Conservation (phyloP, 2,888 invertebrate genomes). For the Miltochrista miniata region DNA sequence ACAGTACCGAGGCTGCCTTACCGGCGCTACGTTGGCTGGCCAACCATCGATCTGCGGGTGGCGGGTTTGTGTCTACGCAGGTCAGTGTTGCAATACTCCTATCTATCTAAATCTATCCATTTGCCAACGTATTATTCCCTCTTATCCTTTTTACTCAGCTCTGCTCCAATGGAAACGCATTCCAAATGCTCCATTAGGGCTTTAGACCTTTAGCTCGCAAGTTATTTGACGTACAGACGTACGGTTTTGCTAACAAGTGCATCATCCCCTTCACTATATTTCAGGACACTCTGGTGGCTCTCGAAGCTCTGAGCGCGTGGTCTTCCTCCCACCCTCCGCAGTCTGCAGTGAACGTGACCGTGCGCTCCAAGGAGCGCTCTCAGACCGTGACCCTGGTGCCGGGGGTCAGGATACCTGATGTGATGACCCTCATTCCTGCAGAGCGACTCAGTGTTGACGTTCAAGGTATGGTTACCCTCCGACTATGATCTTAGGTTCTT, state of each 20-base stretch:
- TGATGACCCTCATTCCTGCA: conserved; percentile 46
- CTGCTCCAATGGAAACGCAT: too few relatives aligned
- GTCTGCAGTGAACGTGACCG: conserved; percentile 59
- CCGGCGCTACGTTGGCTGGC: conserved; percentile 88
- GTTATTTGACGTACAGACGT: too few relatives aligned
- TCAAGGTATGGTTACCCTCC: too few relatives aligned
- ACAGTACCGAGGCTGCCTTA: conserved; percentile 76
- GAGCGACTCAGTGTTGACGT: conserved; percentile 49
- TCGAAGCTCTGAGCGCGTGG: conserved; percentile 82
- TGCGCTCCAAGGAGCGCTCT: conserved; percentile 28
- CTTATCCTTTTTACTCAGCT: too few relatives aligned
- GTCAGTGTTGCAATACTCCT: conserved; percentile 47
- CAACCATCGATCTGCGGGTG: conserved; percentile 85
- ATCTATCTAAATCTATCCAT: too few relatives aligned
- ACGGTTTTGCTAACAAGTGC: too few relatives aligned
- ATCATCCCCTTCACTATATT: not conserved
- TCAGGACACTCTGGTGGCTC: conserved; percentile 84
- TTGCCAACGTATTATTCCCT: too few relatives aligned
- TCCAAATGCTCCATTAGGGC: too few relatives aligned
- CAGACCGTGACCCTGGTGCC: conserved; percentile 43
- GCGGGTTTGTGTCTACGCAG: conserved; percentile 91
- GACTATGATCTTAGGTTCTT: too few relatives aligned
- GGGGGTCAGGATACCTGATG: conserved; percentile 48
- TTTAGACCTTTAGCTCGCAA: too few relatives aligned
- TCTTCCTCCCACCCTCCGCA: conserved; percentile 40